Evolutionary conservation across 2,113 vertebrate species (phyloP).

Genomic region (Trichomycterus rosablanca): DNA sequence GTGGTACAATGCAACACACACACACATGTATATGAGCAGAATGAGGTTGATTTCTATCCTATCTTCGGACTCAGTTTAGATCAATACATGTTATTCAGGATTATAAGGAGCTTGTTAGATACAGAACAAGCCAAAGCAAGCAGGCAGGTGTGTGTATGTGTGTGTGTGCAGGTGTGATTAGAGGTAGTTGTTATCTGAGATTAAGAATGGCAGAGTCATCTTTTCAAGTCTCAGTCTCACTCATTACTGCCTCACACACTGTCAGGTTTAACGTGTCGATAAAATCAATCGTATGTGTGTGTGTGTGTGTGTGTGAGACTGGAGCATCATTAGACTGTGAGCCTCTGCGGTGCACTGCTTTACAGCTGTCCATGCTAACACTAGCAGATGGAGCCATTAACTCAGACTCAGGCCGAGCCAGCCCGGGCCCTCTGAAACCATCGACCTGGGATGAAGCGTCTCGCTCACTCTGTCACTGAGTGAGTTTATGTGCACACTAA

Average conservation of each 20-base stretch:
- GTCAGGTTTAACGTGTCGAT: constrained; percentile 4
- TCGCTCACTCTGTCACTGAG: not conserved
- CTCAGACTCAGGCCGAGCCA: constrained; percentile 25
- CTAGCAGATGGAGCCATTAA: constrained; percentile 47
- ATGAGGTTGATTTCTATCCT: constrained; percentile 39
- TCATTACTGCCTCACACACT: constrained; percentile 4
- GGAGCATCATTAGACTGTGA: constrained; percentile 19
- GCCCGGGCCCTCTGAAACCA: not conserved
- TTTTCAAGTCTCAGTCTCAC: constrained; percentile 5
- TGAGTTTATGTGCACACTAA: too few relatives aligned
- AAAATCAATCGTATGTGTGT: constrained; percentile 7
- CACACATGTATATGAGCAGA: constrained; percentile 17
- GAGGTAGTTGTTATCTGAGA: constrained; percentile 15
- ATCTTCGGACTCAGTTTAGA: constrained; percentile 36
- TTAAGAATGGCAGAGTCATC: constrained; percentile 22
- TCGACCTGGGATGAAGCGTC: constrained; percentile 3
- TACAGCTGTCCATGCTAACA: constrained; percentile 42
- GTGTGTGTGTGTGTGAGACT: constrained; percentile 5
- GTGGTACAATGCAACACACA: too few relatives aligned
- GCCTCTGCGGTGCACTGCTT: constrained; percentile 30
- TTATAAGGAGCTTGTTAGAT: constrained; percentile 35
- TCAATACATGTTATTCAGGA: constrained; percentile 42
- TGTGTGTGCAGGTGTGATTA: constrained; percentile 25
- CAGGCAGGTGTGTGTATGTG: not conserved
- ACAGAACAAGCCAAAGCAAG: not conserved